These are phyloP conservation scores for Pelagia noctiluca DNA, from an alignment of 30 jellyfish, hydroid and myxozoan genomes.

Conservation along the genomic window DNA sequence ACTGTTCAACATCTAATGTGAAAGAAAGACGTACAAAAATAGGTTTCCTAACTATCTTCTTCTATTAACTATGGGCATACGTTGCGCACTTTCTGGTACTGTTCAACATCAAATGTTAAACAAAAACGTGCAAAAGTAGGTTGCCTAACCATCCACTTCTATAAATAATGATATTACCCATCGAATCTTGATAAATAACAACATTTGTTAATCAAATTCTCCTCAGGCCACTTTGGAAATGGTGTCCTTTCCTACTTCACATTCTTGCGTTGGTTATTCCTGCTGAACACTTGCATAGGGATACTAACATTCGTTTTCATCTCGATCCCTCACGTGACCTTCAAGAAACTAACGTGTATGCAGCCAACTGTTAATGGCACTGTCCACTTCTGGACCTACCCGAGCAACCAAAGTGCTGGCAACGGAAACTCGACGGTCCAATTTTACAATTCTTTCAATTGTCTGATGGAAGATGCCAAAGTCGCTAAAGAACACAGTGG, in stretches of 20 bases:
- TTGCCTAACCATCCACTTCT: too few species aligned
- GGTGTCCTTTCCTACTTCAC: conserved; percentile 76
- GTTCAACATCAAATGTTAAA: too few species aligned
- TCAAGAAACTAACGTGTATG: conserved; percentile 35
- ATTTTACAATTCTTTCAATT: conserved; percentile 13
- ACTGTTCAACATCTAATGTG: too few species aligned
- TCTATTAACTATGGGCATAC: too few species aligned
- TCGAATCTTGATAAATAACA: too few species aligned
- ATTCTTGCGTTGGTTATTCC: conserved; percentile 68
- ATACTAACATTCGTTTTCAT: conserved; percentile 42
- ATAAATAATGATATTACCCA: not conserved
- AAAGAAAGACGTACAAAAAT: too few species aligned
- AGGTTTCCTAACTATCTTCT: too few species aligned
- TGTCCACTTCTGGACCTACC: conserved; percentile 1
- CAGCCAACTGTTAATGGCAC: conserved; percentile 28
- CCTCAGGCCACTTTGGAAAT: conserved; percentile 72
- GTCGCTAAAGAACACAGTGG: not conserved
- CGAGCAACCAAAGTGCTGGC: conserved; percentile 14
- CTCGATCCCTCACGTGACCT: conserved; percentile 47
- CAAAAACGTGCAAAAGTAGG: too few species aligned
- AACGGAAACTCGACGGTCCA: conserved; percentile 27
- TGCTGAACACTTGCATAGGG: conserved; percentile 44
- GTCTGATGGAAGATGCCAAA: not conserved
- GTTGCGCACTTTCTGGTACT: too few species aligned
- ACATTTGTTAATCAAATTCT: not conserved